Conservation (phyloP, 2,888 invertebrate genomes). For the Cordilura impudica region DNA sequence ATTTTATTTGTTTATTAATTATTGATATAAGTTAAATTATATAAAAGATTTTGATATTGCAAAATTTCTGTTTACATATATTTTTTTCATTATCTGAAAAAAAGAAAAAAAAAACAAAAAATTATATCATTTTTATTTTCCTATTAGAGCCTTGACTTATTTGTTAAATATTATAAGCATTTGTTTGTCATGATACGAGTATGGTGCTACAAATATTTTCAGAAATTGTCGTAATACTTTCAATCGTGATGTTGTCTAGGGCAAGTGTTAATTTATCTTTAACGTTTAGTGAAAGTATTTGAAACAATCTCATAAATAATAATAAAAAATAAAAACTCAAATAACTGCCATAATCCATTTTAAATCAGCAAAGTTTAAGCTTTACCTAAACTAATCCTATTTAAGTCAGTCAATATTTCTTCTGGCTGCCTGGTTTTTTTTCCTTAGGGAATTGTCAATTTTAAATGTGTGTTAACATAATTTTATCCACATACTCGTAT, state of each 20-base stretch:
- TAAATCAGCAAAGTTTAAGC: no score
- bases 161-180: not conserved
- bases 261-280: constrained; percentile 55
- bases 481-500: no score
- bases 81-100: not conserved
- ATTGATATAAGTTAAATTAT: not conserved
- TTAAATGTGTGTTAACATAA: not conserved
- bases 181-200: constrained; percentile 8
- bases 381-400: no score
- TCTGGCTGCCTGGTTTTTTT: not conserved
- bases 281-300: constrained; percentile 20
- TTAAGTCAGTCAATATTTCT: no score
- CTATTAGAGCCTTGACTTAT: not conserved
- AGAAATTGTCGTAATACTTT: constrained; percentile 27
- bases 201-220: constrained; percentile 11
- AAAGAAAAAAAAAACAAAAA: no score
- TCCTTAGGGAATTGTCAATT: not conserved
- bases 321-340: no score
- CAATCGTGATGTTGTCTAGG: constrained; percentile 28
- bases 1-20: not conserved
- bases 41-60: not conserved
- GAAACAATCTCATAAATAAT: not conserved
- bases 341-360: not conserved
- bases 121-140: not conserved
- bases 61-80: not conserved